Evolutionary conservation across 2,113 vertebrate species (phyloP).

Genomic region (Phoxinus phoxinus): DNA sequence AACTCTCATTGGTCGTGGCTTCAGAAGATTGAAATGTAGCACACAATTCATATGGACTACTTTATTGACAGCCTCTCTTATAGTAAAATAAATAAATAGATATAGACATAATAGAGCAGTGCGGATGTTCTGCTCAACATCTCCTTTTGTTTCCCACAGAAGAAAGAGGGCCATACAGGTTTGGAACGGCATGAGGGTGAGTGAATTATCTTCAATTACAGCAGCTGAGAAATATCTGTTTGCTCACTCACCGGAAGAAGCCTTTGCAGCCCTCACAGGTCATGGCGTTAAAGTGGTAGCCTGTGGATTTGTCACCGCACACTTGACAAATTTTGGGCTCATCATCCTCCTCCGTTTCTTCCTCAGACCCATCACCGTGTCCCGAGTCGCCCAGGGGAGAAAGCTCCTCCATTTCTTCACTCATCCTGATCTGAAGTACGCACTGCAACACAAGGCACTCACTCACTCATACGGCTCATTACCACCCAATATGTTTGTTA

Average conservation of each 20-base stretch:
- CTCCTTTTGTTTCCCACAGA: neutral
- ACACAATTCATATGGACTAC: no score
- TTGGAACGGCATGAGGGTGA: neutral
- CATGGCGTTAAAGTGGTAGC: conserved; percentile 81
- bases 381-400: conserved; percentile 42
- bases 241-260: conserved; percentile 76
- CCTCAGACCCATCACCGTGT: conserved; percentile 35
- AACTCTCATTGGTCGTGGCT: no score
- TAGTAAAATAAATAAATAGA: no score
- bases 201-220: neutral
- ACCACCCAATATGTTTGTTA: neutral
- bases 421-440: conserved; percentile 53
- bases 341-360: conserved; percentile 52
- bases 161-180: neutral
- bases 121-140: neutral
- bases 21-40: no score
- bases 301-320: conserved; percentile 78
- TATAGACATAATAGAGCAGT: no score
- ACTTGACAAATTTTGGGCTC: conserved; percentile 74
- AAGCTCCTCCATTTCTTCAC: conserved; percentile 32
- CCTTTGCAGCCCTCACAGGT: conserved; percentile 82
- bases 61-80: no score
- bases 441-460: neutral
- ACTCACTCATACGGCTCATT: neutral
- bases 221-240: neutral